Evolutionary conservation across 2,797 vertebrate genomes (phyloP).

Genomic region (Leptodactylus fallax): DNA sequence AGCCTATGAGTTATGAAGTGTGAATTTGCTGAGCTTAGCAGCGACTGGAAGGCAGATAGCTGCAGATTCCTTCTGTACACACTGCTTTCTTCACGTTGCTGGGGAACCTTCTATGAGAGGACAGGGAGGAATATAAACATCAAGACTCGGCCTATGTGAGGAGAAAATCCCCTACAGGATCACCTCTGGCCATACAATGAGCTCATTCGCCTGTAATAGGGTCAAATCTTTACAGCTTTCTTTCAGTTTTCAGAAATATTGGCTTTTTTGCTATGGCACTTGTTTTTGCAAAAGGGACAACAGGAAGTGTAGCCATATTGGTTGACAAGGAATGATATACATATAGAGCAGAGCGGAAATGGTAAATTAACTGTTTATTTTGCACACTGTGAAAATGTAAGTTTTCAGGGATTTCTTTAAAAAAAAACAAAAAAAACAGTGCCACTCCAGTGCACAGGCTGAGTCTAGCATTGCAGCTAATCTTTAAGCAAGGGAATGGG

Average conservation of each 20-base stretch:
- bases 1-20: slow-evolving; percentile 56
- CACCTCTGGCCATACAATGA: background rate
- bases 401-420: no score
- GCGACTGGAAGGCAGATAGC: slow-evolving; percentile 54
- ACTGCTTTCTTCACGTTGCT: slow-evolving; percentile 16
- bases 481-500: no score
- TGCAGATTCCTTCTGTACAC: slow-evolving; percentile 23
- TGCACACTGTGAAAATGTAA: no score
- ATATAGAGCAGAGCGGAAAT: no score
- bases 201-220: background rate
- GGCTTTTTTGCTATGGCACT: no score
- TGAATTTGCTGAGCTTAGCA: slow-evolving; percentile 53
- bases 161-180: background rate
- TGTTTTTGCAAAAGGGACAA: no score
- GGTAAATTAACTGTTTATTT: no score
- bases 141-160: background rate
- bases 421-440: no score
- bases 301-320: no score
- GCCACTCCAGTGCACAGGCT: no score
- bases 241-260: background rate
- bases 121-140: slow-evolving; percentile 31
- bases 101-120: slow-evolving; percentile 35
- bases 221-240: background rate
- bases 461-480: no score
- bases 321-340: no score